These are phyloP conservation scores for Notospermus geniculatus DNA, from an alignment of 1,140 invertebrate species.

Conservation along the genomic window DNA sequence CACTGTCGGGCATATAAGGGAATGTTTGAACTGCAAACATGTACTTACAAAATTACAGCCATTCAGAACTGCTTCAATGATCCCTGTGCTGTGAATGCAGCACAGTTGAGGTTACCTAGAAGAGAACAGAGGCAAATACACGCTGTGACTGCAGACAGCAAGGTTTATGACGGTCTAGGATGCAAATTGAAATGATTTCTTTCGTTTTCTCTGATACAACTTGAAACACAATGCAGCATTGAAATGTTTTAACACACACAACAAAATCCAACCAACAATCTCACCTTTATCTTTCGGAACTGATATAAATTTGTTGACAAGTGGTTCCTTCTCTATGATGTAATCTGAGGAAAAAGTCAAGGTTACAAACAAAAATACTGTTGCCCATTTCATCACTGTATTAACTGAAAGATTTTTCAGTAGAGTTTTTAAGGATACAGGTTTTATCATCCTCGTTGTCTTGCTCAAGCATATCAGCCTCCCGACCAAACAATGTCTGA, in stretches of 20 bases:
- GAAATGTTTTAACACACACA: conserved; percentile 7
- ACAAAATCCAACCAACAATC: neutral
- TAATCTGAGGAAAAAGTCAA: conserved; percentile 65
- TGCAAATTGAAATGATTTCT: no score
- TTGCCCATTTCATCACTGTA: no score
- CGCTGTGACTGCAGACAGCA: no score
- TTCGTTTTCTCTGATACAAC: no score
- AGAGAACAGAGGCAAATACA: conserved; percentile 19
- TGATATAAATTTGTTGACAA: conserved; percentile 97
- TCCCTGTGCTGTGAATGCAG: conserved; percentile 97
- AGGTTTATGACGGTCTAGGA: no score
- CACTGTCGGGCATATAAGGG: no score
- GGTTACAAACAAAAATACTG: no score
- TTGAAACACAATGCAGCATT: neutral
- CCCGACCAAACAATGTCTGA: conserved; percentile 90
- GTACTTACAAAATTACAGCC: conserved; percentile 91
- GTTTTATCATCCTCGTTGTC: conserved; percentile 97
- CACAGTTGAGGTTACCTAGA: conserved; percentile 83
- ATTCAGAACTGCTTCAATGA: conserved; percentile 92
- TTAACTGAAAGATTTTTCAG: no score
- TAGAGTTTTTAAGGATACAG: conserved; percentile 59
- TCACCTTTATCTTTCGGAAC: conserved; percentile 93
- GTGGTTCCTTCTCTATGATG: conserved; percentile 96
- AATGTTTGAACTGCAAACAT: neutral
- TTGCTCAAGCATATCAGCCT: conserved; percentile 97